These are phyloP conservation scores for Sturnira hondurensis DNA, from an alignment of 2,113 vertebrate genomes.

Conservation along the genomic window DNA sequence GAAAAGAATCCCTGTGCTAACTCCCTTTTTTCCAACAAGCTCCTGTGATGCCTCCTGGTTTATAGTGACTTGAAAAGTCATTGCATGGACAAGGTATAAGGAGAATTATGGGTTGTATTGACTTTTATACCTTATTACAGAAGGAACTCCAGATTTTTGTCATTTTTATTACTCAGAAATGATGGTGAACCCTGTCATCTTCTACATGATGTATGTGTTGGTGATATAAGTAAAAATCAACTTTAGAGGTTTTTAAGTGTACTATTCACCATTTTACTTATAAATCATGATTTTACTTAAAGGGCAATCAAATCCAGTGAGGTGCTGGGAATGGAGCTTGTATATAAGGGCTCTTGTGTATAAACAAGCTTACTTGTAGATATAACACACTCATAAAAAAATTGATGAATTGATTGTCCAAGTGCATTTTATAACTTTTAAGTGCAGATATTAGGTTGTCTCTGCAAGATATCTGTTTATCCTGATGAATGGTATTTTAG, in stretches of 20 bases:
- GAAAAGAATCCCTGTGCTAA: background rate
- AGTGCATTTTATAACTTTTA: background rate
- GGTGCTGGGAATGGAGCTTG: background rate
- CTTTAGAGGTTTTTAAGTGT: background rate
- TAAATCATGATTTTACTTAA: background rate
- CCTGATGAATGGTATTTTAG: background rate
- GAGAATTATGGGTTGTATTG: background rate
- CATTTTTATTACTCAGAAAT: background rate
- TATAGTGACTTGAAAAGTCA: background rate
- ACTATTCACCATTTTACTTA: background rate
- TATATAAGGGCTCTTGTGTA: background rate
- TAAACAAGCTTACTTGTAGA: background rate
- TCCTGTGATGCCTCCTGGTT: background rate
- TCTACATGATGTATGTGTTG: background rate
- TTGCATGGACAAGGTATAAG: background rate
- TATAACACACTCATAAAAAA: background rate
- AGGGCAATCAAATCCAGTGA: background rate
- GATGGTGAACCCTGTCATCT: background rate
- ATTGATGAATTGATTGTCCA: background rate
- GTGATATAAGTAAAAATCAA: background rate
- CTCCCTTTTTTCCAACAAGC: background rate
- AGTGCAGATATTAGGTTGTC: background rate
- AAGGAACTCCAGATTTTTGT: background rate
- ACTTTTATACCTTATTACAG: background rate
- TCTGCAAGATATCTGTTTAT: background rate